Evolutionary conservation across 2,888 invertebrate genomes (phyloP).

Genomic region (Entomobrya proxima): DNA sequence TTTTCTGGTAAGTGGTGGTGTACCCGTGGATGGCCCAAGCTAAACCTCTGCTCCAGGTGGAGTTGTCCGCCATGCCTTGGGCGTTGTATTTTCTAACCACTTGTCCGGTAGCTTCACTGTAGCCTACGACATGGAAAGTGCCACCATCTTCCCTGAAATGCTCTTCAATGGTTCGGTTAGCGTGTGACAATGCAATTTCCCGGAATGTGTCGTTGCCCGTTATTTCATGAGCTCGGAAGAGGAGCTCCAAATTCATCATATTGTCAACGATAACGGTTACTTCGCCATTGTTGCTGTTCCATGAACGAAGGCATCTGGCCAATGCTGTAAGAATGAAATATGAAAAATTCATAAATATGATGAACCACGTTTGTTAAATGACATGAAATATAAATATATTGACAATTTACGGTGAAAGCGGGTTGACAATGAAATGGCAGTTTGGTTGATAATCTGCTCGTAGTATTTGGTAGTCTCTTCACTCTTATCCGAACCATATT

Average conservation of each 20-base stretch:
- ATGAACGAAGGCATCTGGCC: conserved; percentile 69
- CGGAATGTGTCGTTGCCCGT: conserved; percentile 65
- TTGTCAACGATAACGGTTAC: conserved; percentile 73
- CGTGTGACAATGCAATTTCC: conserved; percentile 68
- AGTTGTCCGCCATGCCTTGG: conserved; percentile 70
- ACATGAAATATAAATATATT: no score
- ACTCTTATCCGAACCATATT: conserved; percentile 52
- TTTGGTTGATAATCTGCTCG: conserved; percentile 66
- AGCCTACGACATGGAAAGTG: conserved; percentile 71
- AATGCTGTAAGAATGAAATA: conserved; percentile 40
- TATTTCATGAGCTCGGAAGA: conserved; percentile 65
- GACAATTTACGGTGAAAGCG: conserved; percentile 71
- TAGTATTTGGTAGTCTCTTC: conserved; percentile 13
- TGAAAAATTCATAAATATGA: not conserved
- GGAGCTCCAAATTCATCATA: conserved; percentile 74
- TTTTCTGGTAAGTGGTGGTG: conserved; percentile 64
- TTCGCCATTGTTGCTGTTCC: conserved; percentile 70
- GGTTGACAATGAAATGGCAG: conserved; percentile 69
- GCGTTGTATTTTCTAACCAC: conserved; percentile 70
- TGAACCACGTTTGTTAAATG: no score
- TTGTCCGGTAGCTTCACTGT: conserved; percentile 65
- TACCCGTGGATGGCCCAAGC: conserved; percentile 73
- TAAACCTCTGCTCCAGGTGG: conserved; percentile 72
- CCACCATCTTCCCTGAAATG: conserved; percentile 71
- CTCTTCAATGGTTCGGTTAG: conserved; percentile 68